Base-by-base conservation (phyloP, 2,888 invertebrate genomes). In the Carcina quercana region DNA sequence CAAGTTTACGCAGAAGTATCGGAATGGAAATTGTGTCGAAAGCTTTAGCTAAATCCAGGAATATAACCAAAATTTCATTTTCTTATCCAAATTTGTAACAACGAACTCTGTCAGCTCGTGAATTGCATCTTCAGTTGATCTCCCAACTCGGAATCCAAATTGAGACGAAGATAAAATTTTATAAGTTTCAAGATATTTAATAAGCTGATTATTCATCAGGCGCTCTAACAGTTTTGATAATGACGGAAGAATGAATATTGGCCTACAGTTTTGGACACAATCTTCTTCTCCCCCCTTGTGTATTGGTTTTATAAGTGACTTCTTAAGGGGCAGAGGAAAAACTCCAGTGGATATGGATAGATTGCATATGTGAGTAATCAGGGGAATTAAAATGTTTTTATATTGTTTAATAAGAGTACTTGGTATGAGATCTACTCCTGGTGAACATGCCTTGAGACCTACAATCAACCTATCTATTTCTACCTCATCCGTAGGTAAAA, bases 211-310 rank as follows among this genome's bases (percentile, higher is more conserved):
- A 20, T 43, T 43, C 3, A 43, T 13, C 2, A 40, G 5, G 33
- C 25, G 32, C 32, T 40, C 38, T 1, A 37, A n/a, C 7, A 43
- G 29, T 28, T 43, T 43, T n/a, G 40, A 36, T 1, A 38, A n/a
- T 1, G 25, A 8, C 1, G 40, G 19, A 2, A 43, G 14, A 1
- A 41, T 12, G 1, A 34, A 36, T 13, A 41, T 40, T 1, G 40
- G 40, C 11, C 34, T 15, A 25, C 36, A 38, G 15, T 38, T 38
- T 11, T n/a, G 31, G 6, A 38, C 28, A 25, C n/a, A 7, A 14
- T 19, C 24, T 30, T 20, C 35, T n/a, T 33, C 35, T 8, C 40
- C 35, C 15, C 12, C 17, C 25, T 41, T 41, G 13, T 34, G 22
- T 2, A 41, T 28, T 7, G 35, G 40, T 11, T 17, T n/a, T 2